Conservation (phyloP, 2,113 vertebrate species). For the Esox niger region DNA sequence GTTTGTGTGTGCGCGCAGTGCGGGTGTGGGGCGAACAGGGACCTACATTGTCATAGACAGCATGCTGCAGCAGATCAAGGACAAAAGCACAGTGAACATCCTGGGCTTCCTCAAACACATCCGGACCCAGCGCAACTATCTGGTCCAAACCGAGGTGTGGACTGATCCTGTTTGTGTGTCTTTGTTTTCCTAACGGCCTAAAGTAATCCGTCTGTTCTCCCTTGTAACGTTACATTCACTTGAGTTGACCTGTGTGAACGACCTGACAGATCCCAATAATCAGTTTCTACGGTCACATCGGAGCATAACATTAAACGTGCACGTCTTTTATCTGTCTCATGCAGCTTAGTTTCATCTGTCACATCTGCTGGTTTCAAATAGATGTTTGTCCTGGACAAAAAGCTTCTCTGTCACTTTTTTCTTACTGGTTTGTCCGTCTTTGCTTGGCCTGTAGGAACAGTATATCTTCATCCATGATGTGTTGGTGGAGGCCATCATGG, state of each 20-base stretch:
- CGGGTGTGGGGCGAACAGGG: slow-evolving; percentile 92
- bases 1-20: slow-evolving; percentile 67
- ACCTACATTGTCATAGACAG: slow-evolving; percentile 95
- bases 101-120: slow-evolving; percentile 96
- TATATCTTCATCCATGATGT: slow-evolving; percentile 94
- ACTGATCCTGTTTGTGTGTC: slow-evolving; percentile 5
- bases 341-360: slow-evolving; percentile 2
- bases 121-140: slow-evolving; percentile 94
- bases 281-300: too few species aligned
- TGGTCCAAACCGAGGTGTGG: slow-evolving; percentile 97
- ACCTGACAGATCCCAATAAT: too few species aligned
- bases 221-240: neutral
- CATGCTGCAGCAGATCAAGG: slow-evolving; percentile 94
- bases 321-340: slow-evolving; percentile 2
- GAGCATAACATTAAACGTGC: neutral
- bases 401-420: neutral
- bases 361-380: neutral
- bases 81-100: slow-evolving; percentile 90
- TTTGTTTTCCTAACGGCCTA: neutral
- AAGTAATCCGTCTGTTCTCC: neutral
- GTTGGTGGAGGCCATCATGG: slow-evolving; percentile 92
- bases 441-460: slow-evolving; percentile 79
- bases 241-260: neutral
- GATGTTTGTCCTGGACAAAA: neutral
- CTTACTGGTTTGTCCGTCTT: neutral